Base-by-base conservation (phyloP, 2,113 vertebrate genomes). In the Platichthys stellatus region DNA sequence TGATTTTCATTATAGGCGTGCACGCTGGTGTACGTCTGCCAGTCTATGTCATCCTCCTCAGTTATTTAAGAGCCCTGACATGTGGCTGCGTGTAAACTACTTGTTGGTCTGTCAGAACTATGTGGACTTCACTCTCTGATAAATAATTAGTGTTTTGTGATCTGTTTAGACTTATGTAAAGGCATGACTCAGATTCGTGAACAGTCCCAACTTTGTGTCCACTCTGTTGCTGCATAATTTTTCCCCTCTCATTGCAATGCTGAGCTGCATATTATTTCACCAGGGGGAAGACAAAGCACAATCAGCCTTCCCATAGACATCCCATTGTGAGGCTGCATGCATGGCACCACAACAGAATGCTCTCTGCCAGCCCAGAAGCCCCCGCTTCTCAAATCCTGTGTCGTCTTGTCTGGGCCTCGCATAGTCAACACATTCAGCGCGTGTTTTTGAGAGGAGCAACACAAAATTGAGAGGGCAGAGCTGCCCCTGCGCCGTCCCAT, bases 281-380 rank as follows among this genome's bases (percentile, higher is more conserved):
- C 11, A 51, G 35, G 51, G 63, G 63, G 31, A 64, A 76, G 88
- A 94, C 93, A 94, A 94, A 92, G 93, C 85, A 93, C 93, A 93
- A 94, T 94, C 79, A 49, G 74, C 82, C 35, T 78, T 75, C 49
- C 81, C 74, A 93, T 87, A 93, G 87, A 77, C 89, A 75, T 81
- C 82, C 88, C 84, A 91, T 94, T 94, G 93, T 93, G 78, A 82
- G 85, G 70, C 54, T n/a, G 54, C 54, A 67, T 86, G 77, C 54
- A 67, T 86, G 77, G 73, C 85, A 89, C 84, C 76, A 86, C 88
- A 84, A 90, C 90, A 92, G 87, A 86, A 78, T 86, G 79, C 54
- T 87, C 81, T 84, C 76, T 86, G 83, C 77, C 82, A 76, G 76
- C 78, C 51, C 74, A 71, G 70, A 83, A 84, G 80, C 83, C 85